Evolutionary conservation across 2,113 vertebrate genomes (phyloP).

Genomic region (Dipodomys spectabilis): DNA sequence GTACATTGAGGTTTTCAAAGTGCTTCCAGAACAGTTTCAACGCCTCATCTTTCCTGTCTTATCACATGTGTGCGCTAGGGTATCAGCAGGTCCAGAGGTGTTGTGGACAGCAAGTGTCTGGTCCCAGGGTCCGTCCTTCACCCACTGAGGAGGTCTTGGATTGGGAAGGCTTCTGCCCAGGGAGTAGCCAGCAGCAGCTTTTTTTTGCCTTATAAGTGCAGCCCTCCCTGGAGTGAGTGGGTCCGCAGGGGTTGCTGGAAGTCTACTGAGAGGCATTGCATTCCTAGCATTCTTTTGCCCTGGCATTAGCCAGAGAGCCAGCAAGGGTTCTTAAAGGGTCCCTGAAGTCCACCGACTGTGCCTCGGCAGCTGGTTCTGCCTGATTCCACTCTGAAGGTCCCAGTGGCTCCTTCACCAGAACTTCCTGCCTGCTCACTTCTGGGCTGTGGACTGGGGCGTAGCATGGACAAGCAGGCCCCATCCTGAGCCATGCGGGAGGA

Average conservation of each 20-base stretch:
- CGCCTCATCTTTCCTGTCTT: not conserved
- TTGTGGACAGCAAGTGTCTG: not conserved
- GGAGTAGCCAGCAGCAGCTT: not conserved
- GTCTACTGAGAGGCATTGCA: not conserved
- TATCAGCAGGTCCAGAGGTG: not conserved
- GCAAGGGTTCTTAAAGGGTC: not conserved
- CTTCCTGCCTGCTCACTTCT: not conserved
- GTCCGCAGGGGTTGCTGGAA: constrained; percentile 6
- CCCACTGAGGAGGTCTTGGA: not conserved
- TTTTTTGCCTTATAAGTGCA: constrained; percentile 50
- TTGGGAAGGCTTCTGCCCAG: not conserved
- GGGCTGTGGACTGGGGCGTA: not conserved
- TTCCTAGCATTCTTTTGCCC: constrained; percentile 58
- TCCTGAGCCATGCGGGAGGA: not conserved
- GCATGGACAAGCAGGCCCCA: too few relatives aligned
- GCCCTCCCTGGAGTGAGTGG: not conserved
- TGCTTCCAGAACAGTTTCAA: not conserved
- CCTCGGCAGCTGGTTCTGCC: fast-evolving
- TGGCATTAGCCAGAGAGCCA: not conserved
- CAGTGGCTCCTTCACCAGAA: fast-evolving
- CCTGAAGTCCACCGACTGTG: not conserved
- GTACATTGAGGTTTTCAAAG: not conserved
- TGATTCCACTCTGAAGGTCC: fast-evolving
- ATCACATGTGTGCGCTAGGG: not conserved
- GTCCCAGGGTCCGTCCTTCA: not conserved